Evolutionary conservation across 2,888 invertebrate genomes (phyloP).

Genomic region (Trichopria drosophilae): DNA sequence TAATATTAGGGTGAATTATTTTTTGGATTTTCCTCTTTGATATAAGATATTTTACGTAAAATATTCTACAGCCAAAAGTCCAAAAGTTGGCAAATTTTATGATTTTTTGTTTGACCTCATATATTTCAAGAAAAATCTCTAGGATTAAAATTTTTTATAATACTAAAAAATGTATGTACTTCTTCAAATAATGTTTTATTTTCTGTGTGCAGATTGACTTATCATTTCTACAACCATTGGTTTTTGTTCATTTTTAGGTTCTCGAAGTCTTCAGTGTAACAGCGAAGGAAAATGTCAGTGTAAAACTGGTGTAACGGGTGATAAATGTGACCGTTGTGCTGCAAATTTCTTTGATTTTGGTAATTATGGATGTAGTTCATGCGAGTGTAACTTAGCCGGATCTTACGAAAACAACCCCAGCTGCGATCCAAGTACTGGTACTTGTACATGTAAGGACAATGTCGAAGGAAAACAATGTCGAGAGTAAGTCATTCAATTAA

Average conservation of each 20-base stretch:
- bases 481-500: too few species aligned
- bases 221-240: too few species aligned
- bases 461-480: slow-evolving; percentile 94
- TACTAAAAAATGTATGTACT: background rate
- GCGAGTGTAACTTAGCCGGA: slow-evolving; percentile 85
- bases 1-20: slow-evolving; percentile 1
- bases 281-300: slow-evolving; percentile 90
- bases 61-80: too few species aligned
- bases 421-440: slow-evolving; percentile 82
- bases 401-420: slow-evolving; percentile 78
- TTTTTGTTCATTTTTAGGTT: slow-evolving; percentile 71
- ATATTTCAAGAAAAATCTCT: background rate
- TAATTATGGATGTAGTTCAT: slow-evolving; percentile 85
- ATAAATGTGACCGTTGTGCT: slow-evolving; percentile 86
- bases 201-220: background rate
- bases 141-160: background rate
- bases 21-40: slow-evolving; percentile 5
- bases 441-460: slow-evolving; percentile 84
- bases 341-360: slow-evolving; percentile 91
- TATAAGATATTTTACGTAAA: slow-evolving; percentile 7
- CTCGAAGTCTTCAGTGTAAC: slow-evolving; percentile 88
- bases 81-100: too few species aligned
- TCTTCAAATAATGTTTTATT: slow-evolving; percentile 7
- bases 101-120: too few species aligned
- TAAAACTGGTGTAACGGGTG: slow-evolving; percentile 93